Evolutionary conservation across 2,888 invertebrate species (phyloP), one percentile per base, ranked within the genome.

Genomic region (Pseudococcus jackbeardsleyi): DNA sequence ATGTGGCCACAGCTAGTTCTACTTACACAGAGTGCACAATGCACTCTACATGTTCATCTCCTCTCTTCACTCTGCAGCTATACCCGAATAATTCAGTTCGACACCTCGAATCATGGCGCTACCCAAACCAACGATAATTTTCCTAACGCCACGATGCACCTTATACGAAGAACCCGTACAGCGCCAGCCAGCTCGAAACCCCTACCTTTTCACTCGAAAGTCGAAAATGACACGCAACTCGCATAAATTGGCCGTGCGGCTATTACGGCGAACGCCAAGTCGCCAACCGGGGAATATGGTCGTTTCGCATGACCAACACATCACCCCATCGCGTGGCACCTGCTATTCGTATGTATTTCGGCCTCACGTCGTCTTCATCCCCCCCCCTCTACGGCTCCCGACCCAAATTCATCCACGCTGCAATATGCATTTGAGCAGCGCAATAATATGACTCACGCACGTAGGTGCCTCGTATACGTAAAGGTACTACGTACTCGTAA

Each of bases 271-370:
- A 33, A 33, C 26, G 26, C 26, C 26, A 33, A 3, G 26, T 2
- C 26, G 26, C 26, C 26, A 33, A 3, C 1, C 64, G 22, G 22
- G 5, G 1, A 22, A 64, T 64, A 64, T 19, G 64, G 64, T 64
- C 64, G 64, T 64, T 64, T 64, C 64, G 64, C 64, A 64, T 64
- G 64, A 64, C 64, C 64, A 64, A 64, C 64, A 12, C 64, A 22
- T 22, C 64, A 22, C 64, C 22, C 22, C 9, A 64, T 64, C 64
- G 64, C 64, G 64, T 64, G 64, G 64, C 64, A 64, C 64, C 64
- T 64, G 64, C 64, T 64, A 64, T 22, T 50, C 15, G 50, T 11
- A 11, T 17, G 12, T 15, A 12, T 15, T 8, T 8, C 46, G 12
- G 50, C 50, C 50, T 50, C 50, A 22, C 22, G 64, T 17, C 50